These are phyloP conservation scores for Macrophya annulata DNA, from an alignment of 2,888 invertebrate species.

Conservation along the genomic window DNA sequence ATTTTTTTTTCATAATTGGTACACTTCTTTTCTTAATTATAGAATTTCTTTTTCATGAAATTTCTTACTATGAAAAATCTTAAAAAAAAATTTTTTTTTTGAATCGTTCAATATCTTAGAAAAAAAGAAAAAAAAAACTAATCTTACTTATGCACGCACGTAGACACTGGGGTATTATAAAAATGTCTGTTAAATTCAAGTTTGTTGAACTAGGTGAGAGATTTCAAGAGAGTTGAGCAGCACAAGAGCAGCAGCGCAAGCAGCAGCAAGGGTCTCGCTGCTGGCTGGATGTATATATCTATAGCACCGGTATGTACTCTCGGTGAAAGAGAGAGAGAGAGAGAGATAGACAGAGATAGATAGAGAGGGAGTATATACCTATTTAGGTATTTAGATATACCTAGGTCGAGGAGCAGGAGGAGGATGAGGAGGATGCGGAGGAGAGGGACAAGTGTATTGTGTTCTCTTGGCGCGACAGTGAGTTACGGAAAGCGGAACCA, in stretches of 20 bases:
- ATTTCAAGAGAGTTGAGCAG: slow-evolving; percentile 2
- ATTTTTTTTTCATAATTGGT: no score
- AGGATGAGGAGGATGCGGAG: background rate
- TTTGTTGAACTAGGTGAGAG: slow-evolving; percentile 6
- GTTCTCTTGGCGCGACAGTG: slow-evolving; percentile 75
- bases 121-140: background rate
- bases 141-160: background rate
- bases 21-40: no score
- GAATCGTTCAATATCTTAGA: no score
- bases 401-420: background rate
- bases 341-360: background rate
- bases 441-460: slow-evolving; percentile 62
- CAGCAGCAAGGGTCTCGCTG: slow-evolving; percentile 1
- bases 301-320: background rate
- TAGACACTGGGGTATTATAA: background rate
- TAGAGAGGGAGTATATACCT: background rate
- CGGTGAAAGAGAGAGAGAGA: background rate
- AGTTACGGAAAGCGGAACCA: slow-evolving; percentile 78
- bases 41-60: no score
- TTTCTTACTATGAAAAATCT: no score
- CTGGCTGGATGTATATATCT: background rate
- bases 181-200: background rate
- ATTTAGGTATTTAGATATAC: slow-evolving; percentile 27
- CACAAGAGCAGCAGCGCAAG: background rate
- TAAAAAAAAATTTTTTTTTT: no score